Conservation (phyloP, 2,888 invertebrate genomes). For the Lucinisca nassula region DNA sequence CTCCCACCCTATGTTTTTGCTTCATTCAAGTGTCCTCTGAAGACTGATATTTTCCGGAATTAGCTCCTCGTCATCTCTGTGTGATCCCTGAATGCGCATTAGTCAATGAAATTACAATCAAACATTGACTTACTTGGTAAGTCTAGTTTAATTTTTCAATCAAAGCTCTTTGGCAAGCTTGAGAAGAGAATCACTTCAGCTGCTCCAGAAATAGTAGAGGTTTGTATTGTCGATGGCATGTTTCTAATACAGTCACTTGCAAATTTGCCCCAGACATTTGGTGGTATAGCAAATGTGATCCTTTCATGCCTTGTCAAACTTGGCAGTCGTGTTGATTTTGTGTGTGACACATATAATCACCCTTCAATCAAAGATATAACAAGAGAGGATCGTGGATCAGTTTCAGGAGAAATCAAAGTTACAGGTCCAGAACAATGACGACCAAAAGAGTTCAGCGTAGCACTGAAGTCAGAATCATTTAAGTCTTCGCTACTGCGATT, state of each 20-base stretch:
- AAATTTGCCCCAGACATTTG: slow-evolving; percentile 7
- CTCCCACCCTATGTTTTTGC: too few species aligned
- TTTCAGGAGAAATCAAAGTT: background rate
- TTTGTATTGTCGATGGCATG: slow-evolving; percentile 39
- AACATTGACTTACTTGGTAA: too few species aligned
- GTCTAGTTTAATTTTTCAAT: too few species aligned
- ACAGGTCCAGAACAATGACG: slow-evolving; percentile 11
- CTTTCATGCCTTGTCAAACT: too few species aligned
- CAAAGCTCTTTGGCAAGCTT: too few species aligned
- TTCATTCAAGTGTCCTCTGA: too few species aligned
- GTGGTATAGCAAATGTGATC: too few species aligned
- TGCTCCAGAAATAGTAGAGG: slow-evolving; percentile 10
- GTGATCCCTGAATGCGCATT: too few species aligned
- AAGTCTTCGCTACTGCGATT: slow-evolving; percentile 37
- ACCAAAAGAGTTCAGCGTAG: slow-evolving; percentile 16
- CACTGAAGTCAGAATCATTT: slow-evolving; percentile 44
- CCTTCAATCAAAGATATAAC: slow-evolving; percentile 16
- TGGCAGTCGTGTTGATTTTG: slow-evolving; percentile 7
- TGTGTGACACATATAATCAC: background rate
- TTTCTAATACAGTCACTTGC: slow-evolving; percentile 16
- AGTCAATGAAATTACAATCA: too few species aligned
- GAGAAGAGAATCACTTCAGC: too few species aligned
- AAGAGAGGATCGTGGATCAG: background rate
- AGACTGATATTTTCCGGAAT: too few species aligned
- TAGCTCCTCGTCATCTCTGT: too few species aligned